phyloP scores from a whole-genome alignment of 2,797 vertebrate genomes.

The Knipowitschia caucasica region DNA sequence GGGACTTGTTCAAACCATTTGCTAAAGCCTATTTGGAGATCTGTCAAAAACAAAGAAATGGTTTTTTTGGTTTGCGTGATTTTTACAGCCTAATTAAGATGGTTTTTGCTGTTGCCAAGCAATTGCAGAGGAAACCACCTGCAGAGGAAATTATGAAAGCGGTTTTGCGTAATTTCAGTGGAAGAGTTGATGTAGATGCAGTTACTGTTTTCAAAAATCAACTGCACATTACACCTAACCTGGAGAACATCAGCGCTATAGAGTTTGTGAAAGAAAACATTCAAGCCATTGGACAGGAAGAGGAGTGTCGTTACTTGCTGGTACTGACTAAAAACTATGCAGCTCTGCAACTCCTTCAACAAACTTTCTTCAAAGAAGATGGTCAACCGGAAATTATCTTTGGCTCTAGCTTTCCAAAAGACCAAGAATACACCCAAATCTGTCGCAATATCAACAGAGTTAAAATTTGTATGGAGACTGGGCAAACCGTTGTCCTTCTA shows the following conservation, averaged over 20 bases:
- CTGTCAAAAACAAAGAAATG: slow-evolving; percentile 80
- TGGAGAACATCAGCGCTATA: slow-evolving; percentile 75
- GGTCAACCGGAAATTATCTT: slow-evolving; percentile 92
- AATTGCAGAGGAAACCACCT: slow-evolving; percentile 66
- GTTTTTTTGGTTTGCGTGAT: slow-evolving; percentile 95
- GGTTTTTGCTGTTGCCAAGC: slow-evolving; percentile 82
- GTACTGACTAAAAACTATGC: slow-evolving; percentile 92
- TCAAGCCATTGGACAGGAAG: slow-evolving; percentile 69
- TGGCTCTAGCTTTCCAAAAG: slow-evolving; percentile 93
- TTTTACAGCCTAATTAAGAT: slow-evolving; percentile 98
- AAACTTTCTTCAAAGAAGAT: slow-evolving; percentile 72
- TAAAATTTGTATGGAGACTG: slow-evolving; percentile 97
- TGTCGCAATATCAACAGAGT: slow-evolving; percentile 95
- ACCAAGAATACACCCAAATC: slow-evolving; percentile 95
- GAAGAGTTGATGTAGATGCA: slow-evolving; percentile 79
- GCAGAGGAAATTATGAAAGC: slow-evolving; percentile 73
- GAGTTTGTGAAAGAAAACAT: slow-evolving; percentile 87
- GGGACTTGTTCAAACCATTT: slow-evolving; percentile 82
- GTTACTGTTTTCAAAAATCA: slow-evolving; percentile 77
- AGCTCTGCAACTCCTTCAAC: slow-evolving; percentile 91
- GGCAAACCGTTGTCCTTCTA: slow-evolving; percentile 87
- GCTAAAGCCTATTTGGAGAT: slow-evolving; percentile 82
- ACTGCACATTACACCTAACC: slow-evolving; percentile 49
- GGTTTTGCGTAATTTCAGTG: slow-evolving; percentile 92
- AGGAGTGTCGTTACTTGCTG: slow-evolving; percentile 89